Base-by-base conservation (phyloP, 2,113 vertebrate genomes). In the Myiagra hebetior region DNA sequence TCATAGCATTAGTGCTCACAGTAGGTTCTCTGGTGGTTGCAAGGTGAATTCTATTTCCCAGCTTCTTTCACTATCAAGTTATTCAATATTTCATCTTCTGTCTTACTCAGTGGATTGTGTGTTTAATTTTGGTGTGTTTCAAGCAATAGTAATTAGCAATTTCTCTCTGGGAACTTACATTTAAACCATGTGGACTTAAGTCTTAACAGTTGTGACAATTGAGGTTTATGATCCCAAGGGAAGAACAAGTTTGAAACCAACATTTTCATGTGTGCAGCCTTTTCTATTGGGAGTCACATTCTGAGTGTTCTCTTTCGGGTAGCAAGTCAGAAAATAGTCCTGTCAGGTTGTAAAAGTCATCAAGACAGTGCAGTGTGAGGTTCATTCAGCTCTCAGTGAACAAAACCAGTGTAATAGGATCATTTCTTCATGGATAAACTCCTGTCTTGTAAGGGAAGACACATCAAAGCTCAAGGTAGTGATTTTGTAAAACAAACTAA, bases 1-100 rank as follows among this genome's bases (percentile, higher is more conserved):
- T 94, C 91, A 95, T 93, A 96, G 95, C 95, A 94, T 90, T 88
- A 82, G 41, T 37, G 2, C 44, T 57, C 19, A 16, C 30, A 28
- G 18, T 47, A 65, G 44, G 28, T 85, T 57, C 85, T 89, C 73
- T 91, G 53, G 63, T 83, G 86, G 26, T 59, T 95, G 44, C 30
- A 53, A 64, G 42, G 65, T 87, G 65, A 91, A 83, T 81, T 95
- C 60, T 94, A 0, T 65, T 92, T 82, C 92, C 63, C 46, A 84
- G 9, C 73, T 96, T 55, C 57, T 85, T 83, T 81, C 17, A 8
- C 55, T 91, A 9, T 91, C 31, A 37, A 76, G 14, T 57, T 94
- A 87, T 2, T 57, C 11, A 76, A 3, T 74, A 56, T 87, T 89
- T 87, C 3, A 21, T 80, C n/a, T 78, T 93, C 67, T 95, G 8